Evolutionary conservation across 2,113 vertebrate genomes (phyloP).

Genomic region (Actenoides hombroni): DNA sequence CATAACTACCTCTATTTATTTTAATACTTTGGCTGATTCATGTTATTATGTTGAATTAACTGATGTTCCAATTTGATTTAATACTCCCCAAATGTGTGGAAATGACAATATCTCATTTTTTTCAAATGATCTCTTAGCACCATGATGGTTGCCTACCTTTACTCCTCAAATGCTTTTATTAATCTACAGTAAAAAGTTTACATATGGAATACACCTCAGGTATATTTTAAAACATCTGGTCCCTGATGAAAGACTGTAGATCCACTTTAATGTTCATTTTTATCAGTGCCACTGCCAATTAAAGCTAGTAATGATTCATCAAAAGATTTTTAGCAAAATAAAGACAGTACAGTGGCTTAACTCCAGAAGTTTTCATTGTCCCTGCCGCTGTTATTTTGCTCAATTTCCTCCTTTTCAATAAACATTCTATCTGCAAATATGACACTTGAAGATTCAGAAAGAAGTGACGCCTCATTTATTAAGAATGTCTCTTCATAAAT

Average conservation of each 20-base stretch:
- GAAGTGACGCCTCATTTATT: not conserved
- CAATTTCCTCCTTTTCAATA: not conserved
- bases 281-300: not conserved
- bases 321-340: not conserved
- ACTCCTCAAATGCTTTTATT: not conserved
- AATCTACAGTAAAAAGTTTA: not conserved
- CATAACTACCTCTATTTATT: not conserved
- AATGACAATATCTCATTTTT: not conserved
- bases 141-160: not conserved
- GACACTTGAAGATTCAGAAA: not conserved
- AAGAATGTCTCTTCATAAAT: not conserved
- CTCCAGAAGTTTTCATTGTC: not conserved
- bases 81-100: not conserved
- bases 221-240: not conserved
- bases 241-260: not conserved
- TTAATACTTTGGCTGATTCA: not conserved
- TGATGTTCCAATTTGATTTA: not conserved
- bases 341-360: not conserved
- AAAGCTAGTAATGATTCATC: not conserved
- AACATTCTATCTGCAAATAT: not conserved
- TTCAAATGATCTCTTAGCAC: not conserved
- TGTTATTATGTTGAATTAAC: not conserved
- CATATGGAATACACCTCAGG: not conserved
- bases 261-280: not conserved
- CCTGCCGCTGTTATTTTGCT: not conserved